Percentiles rank a stretch among this genome's conserved stretches.
These are phyloP conservation scores for Nomada ferruginata DNA, from an alignment of 2,888 invertebrate genomes.

Conservation along the genomic window DNA sequence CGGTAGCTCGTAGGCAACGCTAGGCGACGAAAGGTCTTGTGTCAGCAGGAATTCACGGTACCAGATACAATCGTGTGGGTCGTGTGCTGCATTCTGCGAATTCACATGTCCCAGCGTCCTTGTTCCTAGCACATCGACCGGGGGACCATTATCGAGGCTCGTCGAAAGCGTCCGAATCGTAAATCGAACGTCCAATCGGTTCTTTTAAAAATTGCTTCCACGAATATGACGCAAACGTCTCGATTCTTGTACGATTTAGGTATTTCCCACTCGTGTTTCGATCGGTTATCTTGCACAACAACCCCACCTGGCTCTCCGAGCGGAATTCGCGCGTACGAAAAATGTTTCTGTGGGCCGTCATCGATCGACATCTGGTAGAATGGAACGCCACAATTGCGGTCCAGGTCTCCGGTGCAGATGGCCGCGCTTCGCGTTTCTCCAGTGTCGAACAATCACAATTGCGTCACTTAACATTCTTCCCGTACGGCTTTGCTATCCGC, in stretches of 20 bases:
- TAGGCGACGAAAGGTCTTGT: constrained; percentile 60
- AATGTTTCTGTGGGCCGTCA: constrained; percentile 27
- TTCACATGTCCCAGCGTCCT: constrained; percentile 49
- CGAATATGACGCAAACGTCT: constrained; percentile 6
- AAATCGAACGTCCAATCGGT: not conserved
- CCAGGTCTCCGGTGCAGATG: constrained; percentile 68
- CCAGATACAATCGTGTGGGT: constrained; percentile 56
- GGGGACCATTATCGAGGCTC: constrained; percentile 1
- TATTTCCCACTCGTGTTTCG: constrained; percentile 12
- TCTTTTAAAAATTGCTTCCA: not conserved
- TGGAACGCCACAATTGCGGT: constrained; percentile 68
- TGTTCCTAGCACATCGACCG: constrained; percentile 31
- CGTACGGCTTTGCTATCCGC: constrained; percentile 64
- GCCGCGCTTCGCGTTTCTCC: constrained; percentile 59
- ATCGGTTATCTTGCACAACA: not conserved
- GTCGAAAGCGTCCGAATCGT: not conserved
- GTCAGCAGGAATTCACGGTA: constrained; percentile 47
- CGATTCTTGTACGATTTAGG: not conserved
- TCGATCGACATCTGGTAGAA: constrained; percentile 64
- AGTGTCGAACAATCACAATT: constrained; percentile 70
- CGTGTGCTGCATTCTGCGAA: constrained; percentile 67
- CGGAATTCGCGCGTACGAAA: not conserved
- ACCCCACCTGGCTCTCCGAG: not conserved
- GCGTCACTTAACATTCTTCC: constrained; percentile 73
- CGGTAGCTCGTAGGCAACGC: constrained; percentile 30